Base-by-base conservation (phyloP, 2,113 vertebrate species). In the Myrmecophaga tridactyla region DNA sequence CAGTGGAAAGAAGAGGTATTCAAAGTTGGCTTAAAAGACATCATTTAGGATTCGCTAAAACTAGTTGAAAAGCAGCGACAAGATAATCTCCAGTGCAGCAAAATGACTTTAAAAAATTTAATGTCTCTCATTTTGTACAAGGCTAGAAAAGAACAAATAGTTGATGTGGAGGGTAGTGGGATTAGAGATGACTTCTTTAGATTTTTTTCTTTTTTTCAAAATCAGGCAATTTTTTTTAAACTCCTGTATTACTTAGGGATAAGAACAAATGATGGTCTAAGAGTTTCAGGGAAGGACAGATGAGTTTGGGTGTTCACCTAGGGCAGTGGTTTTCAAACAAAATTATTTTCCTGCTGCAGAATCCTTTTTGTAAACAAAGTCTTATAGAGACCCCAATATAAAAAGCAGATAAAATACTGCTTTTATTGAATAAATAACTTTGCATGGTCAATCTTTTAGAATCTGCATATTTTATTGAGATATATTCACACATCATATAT, bases 31-130 rank as follows among this genome's bases (percentile, higher is more conserved):
- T 90, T 94, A 36, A 75, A 91, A 89, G 29, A 18, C 51, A 48
- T 39, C 25, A 86, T 56, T 86, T 43, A 92, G 62, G 80, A 83
- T 36, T 90, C 60, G 20, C 84, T n/a, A 90, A 27, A 95, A 78
- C 76, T 78, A 84, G n/a, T 0, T 85, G 72, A 92, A 89, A 89
- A 76, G 21, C 17, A 89, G 58, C 80, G n/a, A 39, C 46, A 83
- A 76, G 34, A 60, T 65, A 60, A 70, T 67, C 81, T 85, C 4
- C 39, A 60, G 17, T 21, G 11, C 29, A 86, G 36, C 34, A 89
- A 85, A 86, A 80, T 63, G 58, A 85, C 39, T 67, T 53, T n/a
- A 53, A 27, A 39, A 76, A 56, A 48, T 36, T 39, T n/a, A n/a
- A n/a, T n/a, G n/a, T n/a, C n/a, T n/a, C n/a, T n/a, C n/a, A n/a